Base-by-base conservation (phyloP, 2,888 invertebrate genomes). In the Ennomos erosarius region DNA sequence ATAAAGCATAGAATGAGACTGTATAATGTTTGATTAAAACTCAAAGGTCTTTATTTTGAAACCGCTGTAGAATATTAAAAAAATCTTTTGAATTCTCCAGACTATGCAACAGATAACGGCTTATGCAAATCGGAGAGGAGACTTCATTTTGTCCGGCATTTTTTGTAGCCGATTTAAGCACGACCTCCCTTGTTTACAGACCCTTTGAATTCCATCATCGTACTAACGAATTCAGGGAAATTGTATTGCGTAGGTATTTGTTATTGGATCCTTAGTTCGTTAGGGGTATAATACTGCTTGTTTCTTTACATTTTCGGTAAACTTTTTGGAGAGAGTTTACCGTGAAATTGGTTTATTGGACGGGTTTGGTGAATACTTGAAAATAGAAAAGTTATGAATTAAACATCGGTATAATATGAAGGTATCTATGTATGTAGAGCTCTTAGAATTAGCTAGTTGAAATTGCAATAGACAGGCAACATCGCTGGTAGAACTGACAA, bases 51-150 rank as follows among this genome's bases (percentile, higher is more conserved):
- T 13, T 33, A 26, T 35, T 49, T 42, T 33, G 8, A 34, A 35
- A 42, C 36, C 9, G 10, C 54, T n/a, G 35, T 33, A 51, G 43
- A 60, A 54, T 58, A 60, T 55, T 55, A 37, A 62, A 48, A 40
- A 42, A 46, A 37, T 35, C 48, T 51, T 59, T 59, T 59, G 48
- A 42, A 62, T 43, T 62, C 51, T 34, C 50, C 39, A 34, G 49
- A 52, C 50, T 50, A 60, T 64, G 67, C 59, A 67, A 62, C 58
- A 52, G 60, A 61, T 55, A 59, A 65, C 58, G 50, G 73, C 67
- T 79, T 80, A 82, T 76, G 78, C 70, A 75, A 83, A 81, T 77
- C 65, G 50, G 35, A 64, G 63, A 51, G 54, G 60, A 54, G 63
- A 64, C 68, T 74, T 77, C 73, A 70, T 79, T 76, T 70, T 67